These are phyloP conservation scores for Indicator indicator DNA, from an alignment of 2,113 vertebrate species.

Conservation along the genomic window DNA sequence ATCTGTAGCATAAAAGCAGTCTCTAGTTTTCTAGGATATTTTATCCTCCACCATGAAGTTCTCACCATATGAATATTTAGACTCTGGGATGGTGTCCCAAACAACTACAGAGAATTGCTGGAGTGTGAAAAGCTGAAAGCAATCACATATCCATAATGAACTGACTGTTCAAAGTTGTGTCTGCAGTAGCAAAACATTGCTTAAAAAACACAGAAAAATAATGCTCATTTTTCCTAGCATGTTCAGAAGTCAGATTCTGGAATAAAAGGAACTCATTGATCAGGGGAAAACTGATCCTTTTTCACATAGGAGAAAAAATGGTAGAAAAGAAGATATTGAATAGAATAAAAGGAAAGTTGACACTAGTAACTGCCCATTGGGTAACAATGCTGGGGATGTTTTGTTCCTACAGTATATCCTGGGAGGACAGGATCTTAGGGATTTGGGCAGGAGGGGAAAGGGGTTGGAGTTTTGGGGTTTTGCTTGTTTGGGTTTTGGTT, in stretches of 20 bases:
- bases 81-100: neutral
- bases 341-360: neutral
- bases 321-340: neutral
- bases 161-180: neutral
- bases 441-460: too few species aligned
- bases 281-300: neutral
- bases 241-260: neutral
- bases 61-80: neutral
- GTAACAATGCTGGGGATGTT: neutral
- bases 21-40: neutral
- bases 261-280: neutral
- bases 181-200: neutral
- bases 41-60: neutral
- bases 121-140: neutral
- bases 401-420: neutral
- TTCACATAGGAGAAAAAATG: neutral
- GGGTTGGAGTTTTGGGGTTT: too few species aligned
- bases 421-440: neutral
- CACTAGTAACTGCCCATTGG: neutral
- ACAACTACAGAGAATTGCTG: neutral
- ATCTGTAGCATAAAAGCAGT: neutral
- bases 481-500: neutral
- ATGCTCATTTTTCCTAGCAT: neutral
- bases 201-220: neutral
- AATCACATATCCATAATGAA: neutral